Percentiles rank a stretch among this genome's conserved stretches.
Conservation (phyloP, 1,140 invertebrate species). For the Cyrtorhinus lividipennis region DNA sequence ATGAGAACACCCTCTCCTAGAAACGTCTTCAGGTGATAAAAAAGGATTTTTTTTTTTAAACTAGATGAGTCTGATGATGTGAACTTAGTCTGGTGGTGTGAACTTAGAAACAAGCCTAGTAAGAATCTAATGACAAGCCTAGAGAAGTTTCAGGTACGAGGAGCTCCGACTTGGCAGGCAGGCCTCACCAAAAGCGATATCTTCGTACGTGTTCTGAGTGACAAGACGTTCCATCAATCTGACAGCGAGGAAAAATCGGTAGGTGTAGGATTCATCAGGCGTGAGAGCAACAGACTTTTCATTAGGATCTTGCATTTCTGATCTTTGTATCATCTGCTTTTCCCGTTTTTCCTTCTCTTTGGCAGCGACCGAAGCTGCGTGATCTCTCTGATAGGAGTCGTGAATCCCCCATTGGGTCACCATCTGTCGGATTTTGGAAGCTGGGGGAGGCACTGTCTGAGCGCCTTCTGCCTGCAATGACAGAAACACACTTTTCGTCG, state of each 20-base stretch:
- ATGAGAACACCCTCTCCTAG: no score
- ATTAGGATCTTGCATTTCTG: conserved; percentile 29
- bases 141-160: no score
- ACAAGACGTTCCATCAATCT: conserved; percentile 84
- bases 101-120: no score
- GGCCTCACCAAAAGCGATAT: conserved; percentile 73
- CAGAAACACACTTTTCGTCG: no score
- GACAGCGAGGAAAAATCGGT: conserved; percentile 40
- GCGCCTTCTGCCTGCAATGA: conserved; percentile 32
- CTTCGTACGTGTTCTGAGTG: conserved; percentile 86
- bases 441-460: conserved; percentile 75
- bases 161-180: no score
- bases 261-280: conserved; percentile 16
- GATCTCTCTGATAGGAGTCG: conserved; percentile 70
- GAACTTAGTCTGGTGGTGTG: no score
- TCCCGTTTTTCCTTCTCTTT: conserved; percentile 50
- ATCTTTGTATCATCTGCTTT: conserved; percentile 24
- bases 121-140: no score
- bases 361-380: conserved; percentile 51
- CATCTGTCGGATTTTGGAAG: conserved; percentile 54
- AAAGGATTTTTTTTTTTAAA: no score
- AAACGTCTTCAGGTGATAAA: no score
- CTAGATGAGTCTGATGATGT: no score
- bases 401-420: conserved; percentile 81
- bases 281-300: conserved; percentile 30